Base-by-base conservation (phyloP, 2,797 vertebrate species). In the Thaleichthys pacificus region DNA sequence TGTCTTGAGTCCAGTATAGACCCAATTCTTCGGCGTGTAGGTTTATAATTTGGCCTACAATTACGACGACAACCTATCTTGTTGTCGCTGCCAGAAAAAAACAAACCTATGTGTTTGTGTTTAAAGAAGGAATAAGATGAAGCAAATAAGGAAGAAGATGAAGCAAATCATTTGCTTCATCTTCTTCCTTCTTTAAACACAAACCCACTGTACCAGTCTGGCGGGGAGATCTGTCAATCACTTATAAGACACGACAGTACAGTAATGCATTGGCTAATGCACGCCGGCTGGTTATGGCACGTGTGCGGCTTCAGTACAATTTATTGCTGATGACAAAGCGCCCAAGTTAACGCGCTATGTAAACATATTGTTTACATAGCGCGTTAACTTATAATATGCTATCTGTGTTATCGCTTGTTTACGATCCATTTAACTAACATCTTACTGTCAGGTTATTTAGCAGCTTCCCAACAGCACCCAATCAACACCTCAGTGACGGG, bases 401-500 rank as follows among this genome's bases (percentile, higher is more conserved):
- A 51, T 19, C 49, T 51, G 19, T 56, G 51, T 17, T 12, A 26
- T 35, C 30, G 61, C 28, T 64, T 63, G 17, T 17, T 64, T 30
- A 38, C n/a, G 30, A 19, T 60, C 9, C 38, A 71, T 56, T 56
- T 4, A 35, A 51, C 5, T 54, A 9, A 30, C 47, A 19, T 22
- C 11, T 56, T 61, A 61, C n/a, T 54, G 62, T 56, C 17, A 19
- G 30, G 21, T 26, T 51, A 19, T 64, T 62, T 57, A 22, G 30
- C 28, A 61, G 51, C 51, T 56, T 19, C 28, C 58, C 64, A 56
- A 61, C 63, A 68, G 47, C 65, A 47, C 70, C 64, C 56, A 14
- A 67, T 66, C 26, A 72, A 54, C n/a, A 51, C 51, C 58, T 30
- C 1, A 26, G 30, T 61, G 77, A 66, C 51, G 61, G 77, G 73